Base-by-base conservation (phyloP, 2,888 invertebrate species). In the Diplazon laetatorius region DNA sequence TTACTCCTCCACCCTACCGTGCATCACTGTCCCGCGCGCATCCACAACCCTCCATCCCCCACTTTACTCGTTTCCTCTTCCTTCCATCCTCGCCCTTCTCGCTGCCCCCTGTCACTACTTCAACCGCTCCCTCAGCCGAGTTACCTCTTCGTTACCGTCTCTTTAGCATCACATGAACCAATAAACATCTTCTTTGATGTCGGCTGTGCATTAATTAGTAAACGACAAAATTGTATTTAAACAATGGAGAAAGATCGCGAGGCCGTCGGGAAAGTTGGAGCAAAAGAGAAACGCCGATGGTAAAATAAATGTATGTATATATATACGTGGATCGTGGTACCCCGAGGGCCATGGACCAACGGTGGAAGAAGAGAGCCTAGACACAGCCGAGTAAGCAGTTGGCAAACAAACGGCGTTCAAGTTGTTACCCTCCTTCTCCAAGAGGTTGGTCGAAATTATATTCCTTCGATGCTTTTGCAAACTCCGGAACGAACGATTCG, bases 141-240 rank as follows among this genome's bases (percentile, higher is more conserved):
- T 89, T 89, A 89, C 89, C 90, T 90, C 90, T 90, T 90, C 91
- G 90, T 91, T 90, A 90, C 90, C 90, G 89, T 90, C 91, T 91
- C 91, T 91, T 91, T 91, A 91, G 89, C 91, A 91, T 91, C 91
- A 90, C 91, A 91, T 90, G 91, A 91, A 91, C 91, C 92, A 91
- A 91, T 91, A 91, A 92, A 91, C 91, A 89, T 92, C 91, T 92
- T 92, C 92, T 92, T 92, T 92, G 92, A 92, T 92, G 91, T 92
- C 89, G 87, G 71, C 37, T 88, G 89, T 89, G 91, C 91, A 92
- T 92, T 93, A 93, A 93, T 93, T 93, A 93, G 92, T 92, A 92
- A 93, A 93, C 92, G 92, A 92, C 92, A 92, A 93, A 93, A 93
- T 93, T 93, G 92, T 93, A 92, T 93, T 93, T 92, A 92, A 92